phyloP scores from a whole-genome alignment of 1,140 invertebrate species.

The Babylonia areolata region DNA sequence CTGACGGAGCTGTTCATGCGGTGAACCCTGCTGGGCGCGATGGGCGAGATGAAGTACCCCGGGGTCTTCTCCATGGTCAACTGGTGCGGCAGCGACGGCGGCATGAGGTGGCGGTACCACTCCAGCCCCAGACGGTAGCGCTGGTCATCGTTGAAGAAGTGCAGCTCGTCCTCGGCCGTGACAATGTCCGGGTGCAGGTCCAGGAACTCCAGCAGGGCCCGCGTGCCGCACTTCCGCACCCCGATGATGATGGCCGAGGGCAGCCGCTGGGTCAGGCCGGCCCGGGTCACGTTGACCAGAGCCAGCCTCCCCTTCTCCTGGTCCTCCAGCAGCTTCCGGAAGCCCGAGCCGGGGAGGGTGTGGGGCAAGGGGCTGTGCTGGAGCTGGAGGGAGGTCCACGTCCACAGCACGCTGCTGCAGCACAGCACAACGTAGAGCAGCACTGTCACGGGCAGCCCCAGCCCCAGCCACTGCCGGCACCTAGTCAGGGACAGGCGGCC shows the following conservation, averaged over 20 bases:
- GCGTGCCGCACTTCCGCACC: slow-evolving; percentile 76
- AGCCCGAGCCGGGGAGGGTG: slow-evolving; percentile 45
- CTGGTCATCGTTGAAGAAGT: slow-evolving; percentile 76
- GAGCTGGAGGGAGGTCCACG: slow-evolving; percentile 31
- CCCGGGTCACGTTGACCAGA: background rate
- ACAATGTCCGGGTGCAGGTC: slow-evolving; percentile 74
- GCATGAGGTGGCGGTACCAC: slow-evolving; percentile 76
- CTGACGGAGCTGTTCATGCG: slow-evolving; percentile 92
- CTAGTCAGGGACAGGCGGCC: slow-evolving; percentile 26
- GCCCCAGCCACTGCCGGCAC: slow-evolving; percentile 19
- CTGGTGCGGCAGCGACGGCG: slow-evolving; percentile 68
- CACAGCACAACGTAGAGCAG: slow-evolving; percentile 49
- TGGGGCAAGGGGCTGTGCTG: slow-evolving; percentile 35
- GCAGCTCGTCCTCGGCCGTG: slow-evolving; percentile 75
- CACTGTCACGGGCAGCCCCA: slow-evolving; percentile 32
- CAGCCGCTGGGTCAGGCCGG: slow-evolving; percentile 69
- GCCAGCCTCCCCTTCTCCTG: slow-evolving; percentile 3
- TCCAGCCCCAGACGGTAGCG: slow-evolving; percentile 75
- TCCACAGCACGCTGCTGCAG: slow-evolving; percentile 51
- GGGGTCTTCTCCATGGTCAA: slow-evolving; percentile 79
- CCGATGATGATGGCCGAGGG: slow-evolving; percentile 75
- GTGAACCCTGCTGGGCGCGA: slow-evolving; percentile 88
- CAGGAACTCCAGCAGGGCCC: slow-evolving; percentile 76
- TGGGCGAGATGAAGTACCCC: slow-evolving; percentile 78
- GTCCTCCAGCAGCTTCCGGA: slow-evolving; percentile 60